Percentiles rank a stretch among this genome's conserved stretches.
Evolutionary conservation across 2,113 vertebrate species (phyloP).

Genomic region (Piprites chloris): DNA sequence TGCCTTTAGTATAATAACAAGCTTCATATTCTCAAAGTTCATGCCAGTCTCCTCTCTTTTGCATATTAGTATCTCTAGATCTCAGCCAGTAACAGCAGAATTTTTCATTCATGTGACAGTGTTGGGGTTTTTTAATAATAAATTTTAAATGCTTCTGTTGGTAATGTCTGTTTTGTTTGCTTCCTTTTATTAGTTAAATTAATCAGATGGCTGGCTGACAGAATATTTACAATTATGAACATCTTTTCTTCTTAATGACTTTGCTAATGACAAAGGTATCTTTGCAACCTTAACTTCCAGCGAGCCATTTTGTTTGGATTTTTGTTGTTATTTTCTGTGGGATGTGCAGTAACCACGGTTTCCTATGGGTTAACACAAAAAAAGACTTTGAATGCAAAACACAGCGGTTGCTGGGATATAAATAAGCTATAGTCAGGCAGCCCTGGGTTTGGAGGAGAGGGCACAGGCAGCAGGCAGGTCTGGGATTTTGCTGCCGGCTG

Average conservation of each 20-base stretch:
- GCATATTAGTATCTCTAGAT: not conserved
- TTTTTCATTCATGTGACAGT: not conserved
- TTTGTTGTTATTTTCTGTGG: not conserved
- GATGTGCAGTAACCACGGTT: not conserved
- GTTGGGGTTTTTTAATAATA: not conserved
- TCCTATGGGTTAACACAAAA: not conserved
- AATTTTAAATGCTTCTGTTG: not conserved
- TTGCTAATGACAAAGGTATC: not conserved
- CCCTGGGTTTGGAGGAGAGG: too few species aligned
- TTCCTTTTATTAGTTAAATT: not conserved
- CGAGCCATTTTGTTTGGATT: not conserved
- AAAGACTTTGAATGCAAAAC: not conserved
- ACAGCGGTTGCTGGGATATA: not conserved
- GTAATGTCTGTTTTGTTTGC: not conserved
- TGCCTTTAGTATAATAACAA: not conserved
- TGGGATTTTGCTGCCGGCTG: conserved; percentile 63
- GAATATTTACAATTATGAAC: not conserved
- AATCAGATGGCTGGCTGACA: not conserved
- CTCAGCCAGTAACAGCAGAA: not conserved
- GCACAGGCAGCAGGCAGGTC: not conserved
- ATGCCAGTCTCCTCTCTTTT: not conserved
- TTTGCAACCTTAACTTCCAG: not conserved
- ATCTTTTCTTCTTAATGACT: not conserved
- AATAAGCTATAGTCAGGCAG: not conserved
- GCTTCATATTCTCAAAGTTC: not conserved